Base-by-base conservation (phyloP, 2,113 vertebrate species). In the Carlito syrichta region DNA sequence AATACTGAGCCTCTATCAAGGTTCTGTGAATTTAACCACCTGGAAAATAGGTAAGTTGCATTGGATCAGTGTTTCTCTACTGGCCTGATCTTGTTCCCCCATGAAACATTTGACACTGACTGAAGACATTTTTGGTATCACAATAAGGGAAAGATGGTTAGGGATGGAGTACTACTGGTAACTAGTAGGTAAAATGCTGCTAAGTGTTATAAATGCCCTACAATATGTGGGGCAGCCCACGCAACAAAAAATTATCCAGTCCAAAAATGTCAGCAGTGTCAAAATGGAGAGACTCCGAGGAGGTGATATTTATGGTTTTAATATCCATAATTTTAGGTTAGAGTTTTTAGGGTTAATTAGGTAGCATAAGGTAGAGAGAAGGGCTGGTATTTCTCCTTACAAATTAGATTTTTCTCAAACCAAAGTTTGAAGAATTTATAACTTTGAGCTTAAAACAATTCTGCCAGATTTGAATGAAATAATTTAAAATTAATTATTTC, bases 61-160 rank as follows among this genome's bases (percentile, higher is more conserved):
- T 62, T 69, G 48, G 19, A 86, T 83, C 11, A 48, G 8, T 35
- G 1, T 3, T 43, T 62, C 27, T 81, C 82, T 40, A 52, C 3
- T 35, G 38, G 27, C 22, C 50, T 2, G 32, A 8, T 60, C 92
- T 85, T 91, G 4, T 3, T 19, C 9, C n/a, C 17, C 2, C 2
- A 8, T 27, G 6, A 12, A 8, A 76, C 43, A 88, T 68, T 19
- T 14, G 45, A 10, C 22, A 83, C n/a, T 10, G 20, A 58, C 25
- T 40, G 23, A 63, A 73, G 20, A n/a, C 20, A 45, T 38, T 35
- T 35, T 93, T 82, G 5, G 1, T 66, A 32, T 68, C n/a, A 78
- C 17, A 69, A 3, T 3, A 6, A 4, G 22, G 6, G 32, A 5
- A 9, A 54, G 20, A 8, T 6, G 2, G 2, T 32, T 32, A 27